These are phyloP conservation scores for Ptilonorhynchus violaceus DNA, from an alignment of 2,113 vertebrate species.

Conservation along the genomic window DNA sequence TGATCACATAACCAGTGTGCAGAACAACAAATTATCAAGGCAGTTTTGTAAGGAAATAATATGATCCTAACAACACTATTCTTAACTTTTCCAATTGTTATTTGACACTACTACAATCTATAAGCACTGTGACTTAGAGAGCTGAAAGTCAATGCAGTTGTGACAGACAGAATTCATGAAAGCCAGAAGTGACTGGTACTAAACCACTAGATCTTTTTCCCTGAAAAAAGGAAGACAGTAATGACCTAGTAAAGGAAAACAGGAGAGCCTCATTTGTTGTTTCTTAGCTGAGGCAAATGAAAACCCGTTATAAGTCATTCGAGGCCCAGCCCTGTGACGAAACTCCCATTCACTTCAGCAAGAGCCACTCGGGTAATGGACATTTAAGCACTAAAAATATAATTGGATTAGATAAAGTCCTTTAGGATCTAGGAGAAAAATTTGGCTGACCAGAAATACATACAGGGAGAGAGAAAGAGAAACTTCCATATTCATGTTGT, in stretches of 20 bases:
- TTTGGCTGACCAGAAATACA: not conserved
- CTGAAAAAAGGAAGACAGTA: not conserved
- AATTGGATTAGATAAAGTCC: not conserved
- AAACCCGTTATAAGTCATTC: not conserved
- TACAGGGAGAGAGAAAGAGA: not conserved
- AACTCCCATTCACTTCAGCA: not conserved
- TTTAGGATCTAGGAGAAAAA: not conserved
- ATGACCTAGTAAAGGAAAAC: not conserved
- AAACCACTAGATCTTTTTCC: not conserved
- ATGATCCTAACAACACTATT: not conserved
- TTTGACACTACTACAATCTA: not conserved
- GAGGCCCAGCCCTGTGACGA: not conserved
- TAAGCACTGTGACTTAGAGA: not conserved
- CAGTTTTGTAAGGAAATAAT: slow-evolving; percentile 4
- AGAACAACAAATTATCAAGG: slow-evolving; percentile 15
- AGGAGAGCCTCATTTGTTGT: not conserved
- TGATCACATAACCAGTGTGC: slow-evolving; percentile 19
- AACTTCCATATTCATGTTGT: not conserved
- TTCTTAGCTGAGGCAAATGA: not conserved
- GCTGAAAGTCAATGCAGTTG: not conserved
- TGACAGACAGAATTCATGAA: not conserved
- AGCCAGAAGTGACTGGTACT: not conserved
- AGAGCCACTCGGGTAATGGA: not conserved
- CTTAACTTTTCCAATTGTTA: not conserved
- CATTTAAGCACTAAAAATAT: not conserved